Evolutionary conservation across 2,888 invertebrate genomes (phyloP).

Genomic region (Aromia moschata): DNA sequence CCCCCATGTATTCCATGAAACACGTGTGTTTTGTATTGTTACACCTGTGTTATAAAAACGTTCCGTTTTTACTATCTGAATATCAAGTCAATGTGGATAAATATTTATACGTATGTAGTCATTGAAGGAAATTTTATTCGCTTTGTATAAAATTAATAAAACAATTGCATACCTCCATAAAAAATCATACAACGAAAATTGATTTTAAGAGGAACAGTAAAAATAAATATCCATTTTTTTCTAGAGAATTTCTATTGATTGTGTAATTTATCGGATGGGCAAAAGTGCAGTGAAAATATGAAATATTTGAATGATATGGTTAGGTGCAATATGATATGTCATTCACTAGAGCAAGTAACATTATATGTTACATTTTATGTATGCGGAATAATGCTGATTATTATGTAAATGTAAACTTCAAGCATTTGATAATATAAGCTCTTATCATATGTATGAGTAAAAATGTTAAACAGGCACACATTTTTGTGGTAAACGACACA

Average conservation of each 20-base stretch:
- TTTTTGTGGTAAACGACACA: conserved; percentile 25
- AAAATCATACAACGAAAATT: too few species aligned
- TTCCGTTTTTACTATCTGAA: conserved; percentile 1
- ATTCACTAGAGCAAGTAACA: conserved; percentile 28
- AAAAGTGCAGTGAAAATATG: too few species aligned
- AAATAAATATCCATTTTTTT: too few species aligned
- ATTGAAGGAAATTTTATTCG: too few species aligned
- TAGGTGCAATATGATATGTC: conserved; percentile 13
- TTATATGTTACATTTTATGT: conserved; percentile 34
- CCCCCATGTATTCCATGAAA: conserved; percentile 19
- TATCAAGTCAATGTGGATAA: too few species aligned
- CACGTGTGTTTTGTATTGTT: conserved; percentile 9
- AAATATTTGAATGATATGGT: too few species aligned
- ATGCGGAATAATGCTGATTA: conserved; percentile 43
- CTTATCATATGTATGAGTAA: conserved; percentile 38
- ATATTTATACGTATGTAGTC: too few species aligned
- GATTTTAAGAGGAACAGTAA: too few species aligned
- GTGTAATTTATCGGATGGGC: too few species aligned
- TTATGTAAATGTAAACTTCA: conserved; percentile 45
- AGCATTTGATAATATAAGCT: conserved; percentile 40
- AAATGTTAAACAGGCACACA: conserved; percentile 27
- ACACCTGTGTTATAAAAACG: conserved; percentile 5
- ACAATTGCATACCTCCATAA: too few species aligned
- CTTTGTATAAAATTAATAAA: too few species aligned
- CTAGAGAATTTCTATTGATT: too few species aligned